Evolutionary conservation across 1,140 invertebrate species (phyloP), one percentile per base, ranked within the genome.

Genomic region (Cydia amplana): DNA sequence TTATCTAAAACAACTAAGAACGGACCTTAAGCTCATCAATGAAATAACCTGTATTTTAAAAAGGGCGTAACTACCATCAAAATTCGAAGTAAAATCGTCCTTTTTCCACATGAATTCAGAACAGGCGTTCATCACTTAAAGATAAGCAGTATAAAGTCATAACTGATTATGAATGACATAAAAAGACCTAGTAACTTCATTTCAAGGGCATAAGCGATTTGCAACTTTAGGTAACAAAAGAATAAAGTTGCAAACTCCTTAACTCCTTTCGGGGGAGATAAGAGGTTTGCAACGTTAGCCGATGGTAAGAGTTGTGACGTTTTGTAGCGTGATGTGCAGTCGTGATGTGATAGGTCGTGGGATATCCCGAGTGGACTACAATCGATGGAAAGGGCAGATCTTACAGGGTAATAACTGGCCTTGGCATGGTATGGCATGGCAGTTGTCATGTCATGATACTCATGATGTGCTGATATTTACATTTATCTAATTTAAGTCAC

Each of bases 1-100:
- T 23, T 60, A 60, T 60, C 55, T 23, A 60, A 23, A 60, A 60
- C 51, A 55, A n/a, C 20, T 6, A 23, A 60, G 16, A 60, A 60
- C 55, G 20, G 20, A 60, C 18, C 51, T 55, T 55, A 18, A 60
- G 55, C 20, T 60, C 55, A 60, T 60, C 55, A 60, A 60, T 60
- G 55, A 60, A 60, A 60, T 60, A 20, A 60, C 18, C 55, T 60
- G 4, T 23, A 60, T 23, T 23, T 60, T 23, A n/a, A 60, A 60
- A 60, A 60, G 18, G 6, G 6, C 55, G 20, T 60, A 60, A 60
- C 20, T 60, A 1, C 51, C 55, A 20, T 20, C 2, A 1, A 60
- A n/a, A 23, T 3, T 10, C 55, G 12, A 60, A 23, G 7, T n/a
- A 23, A 60, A 12, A 7, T 60, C 55, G 55, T 12, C 55, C 3